Evolutionary conservation across 2,113 vertebrate genomes (phyloP).

Genomic region (Catharus fuscescens): DNA sequence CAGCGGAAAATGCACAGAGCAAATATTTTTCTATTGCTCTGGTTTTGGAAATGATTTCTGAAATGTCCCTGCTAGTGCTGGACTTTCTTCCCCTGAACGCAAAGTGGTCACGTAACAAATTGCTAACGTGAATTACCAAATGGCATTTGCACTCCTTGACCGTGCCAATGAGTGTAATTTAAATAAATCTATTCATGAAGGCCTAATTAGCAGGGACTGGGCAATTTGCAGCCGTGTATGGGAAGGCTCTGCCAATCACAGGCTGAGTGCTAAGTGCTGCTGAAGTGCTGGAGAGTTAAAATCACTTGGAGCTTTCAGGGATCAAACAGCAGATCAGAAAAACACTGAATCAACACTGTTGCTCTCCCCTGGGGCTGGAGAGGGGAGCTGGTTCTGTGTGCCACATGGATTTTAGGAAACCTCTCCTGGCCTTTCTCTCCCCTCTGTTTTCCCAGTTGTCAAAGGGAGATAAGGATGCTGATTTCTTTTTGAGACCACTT

Average conservation of each 20-base stretch:
- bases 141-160: not conserved
- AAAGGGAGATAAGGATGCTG: not conserved
- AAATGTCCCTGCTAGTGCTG: not conserved
- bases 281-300: not conserved
- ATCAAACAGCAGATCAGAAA: not conserved
- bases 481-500: not conserved
- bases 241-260: not conserved
- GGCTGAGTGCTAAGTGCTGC: not conserved
- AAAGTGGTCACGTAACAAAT: not conserved
- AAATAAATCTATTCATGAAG: conserved; percentile 34
- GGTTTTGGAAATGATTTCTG: not conserved
- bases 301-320: not conserved
- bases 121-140: not conserved
- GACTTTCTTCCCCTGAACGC: not conserved
- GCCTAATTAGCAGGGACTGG: conserved; percentile 5
- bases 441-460: not conserved
- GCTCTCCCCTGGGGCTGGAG: not conserved
- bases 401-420: not conserved
- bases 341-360: not conserved
- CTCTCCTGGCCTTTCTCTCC: not conserved
- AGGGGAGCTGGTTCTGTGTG: not conserved
- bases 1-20: not conserved
- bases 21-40: not conserved
- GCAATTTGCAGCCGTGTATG: not conserved
- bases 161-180: not conserved